phyloP scores from a whole-genome alignment of 2,113 vertebrate species.

The Martes martes region DNA sequence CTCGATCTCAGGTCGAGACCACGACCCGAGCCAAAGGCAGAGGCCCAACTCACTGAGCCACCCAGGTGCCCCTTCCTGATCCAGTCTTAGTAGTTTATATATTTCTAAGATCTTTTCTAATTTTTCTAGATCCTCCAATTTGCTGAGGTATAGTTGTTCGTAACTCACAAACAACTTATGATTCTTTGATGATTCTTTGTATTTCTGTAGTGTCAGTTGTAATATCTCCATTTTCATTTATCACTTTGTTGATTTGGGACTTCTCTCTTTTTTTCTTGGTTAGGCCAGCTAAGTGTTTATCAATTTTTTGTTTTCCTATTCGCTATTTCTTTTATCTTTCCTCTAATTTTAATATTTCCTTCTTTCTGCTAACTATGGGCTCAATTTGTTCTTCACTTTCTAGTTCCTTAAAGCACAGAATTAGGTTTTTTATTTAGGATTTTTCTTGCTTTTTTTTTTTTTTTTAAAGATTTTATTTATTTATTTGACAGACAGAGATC shows the following conservation, averaged over 20 bases:
- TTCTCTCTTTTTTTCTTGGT: background rate
- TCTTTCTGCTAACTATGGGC: background rate
- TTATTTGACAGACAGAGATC: too few species aligned
- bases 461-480: too few species aligned
- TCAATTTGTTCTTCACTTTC: background rate
- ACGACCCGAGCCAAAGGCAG: too few species aligned
- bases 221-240: background rate
- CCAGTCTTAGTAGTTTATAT: background rate
- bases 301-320: background rate
- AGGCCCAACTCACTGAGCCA: too few species aligned
- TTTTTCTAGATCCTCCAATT: background rate
- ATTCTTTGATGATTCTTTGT: background rate
- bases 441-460: too few species aligned
- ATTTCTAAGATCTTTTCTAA: background rate
- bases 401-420: background rate
- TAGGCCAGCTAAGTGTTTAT: background rate
- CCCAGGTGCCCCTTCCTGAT: background rate
- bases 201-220: background rate
- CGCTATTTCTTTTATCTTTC: background rate
- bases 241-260: background rate
- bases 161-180: background rate
- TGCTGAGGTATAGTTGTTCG: background rate
- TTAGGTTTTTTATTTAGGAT: background rate
- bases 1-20: too few species aligned
- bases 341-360: background rate